Conservation (phyloP, 2,888 invertebrate species). For the Ormyrus nitidulus region DNA sequence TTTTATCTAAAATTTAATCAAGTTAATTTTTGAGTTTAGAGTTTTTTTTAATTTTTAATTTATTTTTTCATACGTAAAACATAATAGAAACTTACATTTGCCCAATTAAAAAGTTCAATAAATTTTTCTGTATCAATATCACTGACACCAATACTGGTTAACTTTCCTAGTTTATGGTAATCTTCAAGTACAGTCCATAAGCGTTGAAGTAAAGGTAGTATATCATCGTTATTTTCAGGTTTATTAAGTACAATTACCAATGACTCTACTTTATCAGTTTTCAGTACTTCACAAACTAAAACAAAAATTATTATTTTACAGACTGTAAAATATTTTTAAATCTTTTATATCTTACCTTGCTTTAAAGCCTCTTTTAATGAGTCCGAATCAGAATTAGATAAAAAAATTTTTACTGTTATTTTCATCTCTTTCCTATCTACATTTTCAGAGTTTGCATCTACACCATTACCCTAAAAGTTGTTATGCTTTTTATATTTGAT, state of each 20-base stretch:
- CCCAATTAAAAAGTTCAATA: conserved; percentile 85
- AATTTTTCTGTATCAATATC: conserved; percentile 92
- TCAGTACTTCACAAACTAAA: conserved; percentile 83
- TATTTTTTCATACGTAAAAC: conserved; percentile 16
- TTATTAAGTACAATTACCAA: conserved; percentile 88
- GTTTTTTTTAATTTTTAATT: background rate
- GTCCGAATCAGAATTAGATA: conserved; percentile 82
- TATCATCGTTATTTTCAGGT: conserved; percentile 63
- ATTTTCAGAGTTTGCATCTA: conserved; percentile 72
- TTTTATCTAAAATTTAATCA: conserved; percentile 78
- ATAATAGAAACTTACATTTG: conserved; percentile 76
- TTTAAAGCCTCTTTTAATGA: conserved; percentile 85
- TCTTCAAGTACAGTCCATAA: conserved; percentile 88
- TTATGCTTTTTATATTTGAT: conserved; percentile 11
- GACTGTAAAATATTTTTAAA: conserved; percentile 3
- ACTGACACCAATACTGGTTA: conserved; percentile 85
- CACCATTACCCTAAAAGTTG: conserved; percentile 51
- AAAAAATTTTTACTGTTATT: conserved; percentile 91
- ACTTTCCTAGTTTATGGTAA: conserved; percentile 81
- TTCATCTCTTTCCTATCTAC: conserved; percentile 86
- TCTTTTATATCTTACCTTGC: conserved; percentile 78
- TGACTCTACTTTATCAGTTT: conserved; percentile 86
- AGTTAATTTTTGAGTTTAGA: background rate
- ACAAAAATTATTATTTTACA: conserved; percentile 16
- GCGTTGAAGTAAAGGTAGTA: conserved; percentile 78